Percentiles rank a stretch among this genome's conserved stretches.
Conservation (phyloP, 2,888 invertebrate species). For the Dermolepida albohirtum region DNA sequence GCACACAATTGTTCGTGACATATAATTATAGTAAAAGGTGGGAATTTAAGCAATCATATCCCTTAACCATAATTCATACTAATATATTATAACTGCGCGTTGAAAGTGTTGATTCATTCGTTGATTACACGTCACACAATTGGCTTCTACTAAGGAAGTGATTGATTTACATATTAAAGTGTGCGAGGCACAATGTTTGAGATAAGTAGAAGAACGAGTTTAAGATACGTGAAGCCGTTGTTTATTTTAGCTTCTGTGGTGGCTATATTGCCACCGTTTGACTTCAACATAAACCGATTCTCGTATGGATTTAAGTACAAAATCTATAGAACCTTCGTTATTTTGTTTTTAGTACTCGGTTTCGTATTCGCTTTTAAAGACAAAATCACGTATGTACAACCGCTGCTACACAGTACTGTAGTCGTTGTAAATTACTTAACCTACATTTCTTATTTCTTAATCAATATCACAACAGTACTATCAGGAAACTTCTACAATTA, state of each 20-base stretch:
- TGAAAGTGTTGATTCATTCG: no score
- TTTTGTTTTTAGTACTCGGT: conserved; percentile 13
- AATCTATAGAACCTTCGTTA: conserved; percentile 8
- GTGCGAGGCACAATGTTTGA: no score
- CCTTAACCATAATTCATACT: no score
- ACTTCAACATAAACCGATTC: conserved; percentile 29
- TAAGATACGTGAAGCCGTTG: conserved; percentile 31
- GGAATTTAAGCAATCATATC: no score
- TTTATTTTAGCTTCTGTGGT: conserved; percentile 22
- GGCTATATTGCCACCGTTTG: conserved; percentile 34
- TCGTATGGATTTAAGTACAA: conserved; percentile 20
- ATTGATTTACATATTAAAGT: no score
- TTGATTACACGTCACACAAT: no score
- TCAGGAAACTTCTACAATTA: conserved; percentile 35
- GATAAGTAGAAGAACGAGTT: conserved; percentile 26
- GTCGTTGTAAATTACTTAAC: conserved; percentile 26
- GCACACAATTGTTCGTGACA: no score
- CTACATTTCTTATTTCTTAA: conserved; percentile 36
- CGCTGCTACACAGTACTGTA: conserved; percentile 27
- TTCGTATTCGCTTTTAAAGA: conserved; percentile 21
- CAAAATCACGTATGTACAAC: conserved; percentile 25
- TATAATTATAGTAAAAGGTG: no score
- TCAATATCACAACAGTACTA: conserved; percentile 31
- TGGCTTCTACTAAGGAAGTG: no score
- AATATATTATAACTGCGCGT: no score